A percentile compares a stretch with the other conserved stretches of the same genome.
Conservation (phyloP, 2,888 invertebrate species). For the Sinodicranocentrus sp. region DNA sequence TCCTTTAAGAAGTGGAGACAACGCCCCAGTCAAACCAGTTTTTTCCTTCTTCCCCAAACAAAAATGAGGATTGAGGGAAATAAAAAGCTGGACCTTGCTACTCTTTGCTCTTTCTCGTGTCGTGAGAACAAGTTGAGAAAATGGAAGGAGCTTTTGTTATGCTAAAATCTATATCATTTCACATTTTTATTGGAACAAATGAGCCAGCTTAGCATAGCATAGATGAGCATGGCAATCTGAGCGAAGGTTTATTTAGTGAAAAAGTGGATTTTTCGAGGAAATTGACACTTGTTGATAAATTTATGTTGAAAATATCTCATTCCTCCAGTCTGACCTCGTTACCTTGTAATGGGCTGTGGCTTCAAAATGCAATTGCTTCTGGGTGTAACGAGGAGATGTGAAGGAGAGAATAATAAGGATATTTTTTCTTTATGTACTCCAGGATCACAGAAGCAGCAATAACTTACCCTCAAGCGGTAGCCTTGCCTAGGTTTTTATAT, state of each 20-base stretch:
- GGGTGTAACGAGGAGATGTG: slow-evolving; percentile 33
- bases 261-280: slow-evolving; percentile 61
- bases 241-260: no score
- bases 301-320: slow-evolving; percentile 71
- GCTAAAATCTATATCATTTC: slow-evolving; percentile 59
- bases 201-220: background rate
- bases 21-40: slow-evolving; percentile 77
- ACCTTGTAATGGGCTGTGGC: slow-evolving; percentile 27
- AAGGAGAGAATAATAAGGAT: no score
- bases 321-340: slow-evolving; percentile 28
- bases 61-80: slow-evolving; percentile 19
- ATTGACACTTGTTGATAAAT: slow-evolving; percentile 77
- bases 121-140: background rate
- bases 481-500: background rate
- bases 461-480: slow-evolving; percentile 51
- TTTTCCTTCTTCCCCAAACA: slow-evolving; percentile 55
- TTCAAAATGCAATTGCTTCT: slow-evolving; percentile 39
- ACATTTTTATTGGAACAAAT: slow-evolving; percentile 51
- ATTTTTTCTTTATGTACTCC: no score
- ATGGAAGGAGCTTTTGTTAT: slow-evolving; percentile 36
- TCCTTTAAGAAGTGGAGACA: slow-evolving; percentile 71
- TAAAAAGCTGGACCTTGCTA: no score
- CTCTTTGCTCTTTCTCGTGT: no score
- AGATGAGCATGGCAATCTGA: no score
- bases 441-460: slow-evolving; percentile 48